Base-by-base conservation (phyloP, 37 sponge, comb jelly and placozoan species). In the Tethya wilhelma region DNA sequence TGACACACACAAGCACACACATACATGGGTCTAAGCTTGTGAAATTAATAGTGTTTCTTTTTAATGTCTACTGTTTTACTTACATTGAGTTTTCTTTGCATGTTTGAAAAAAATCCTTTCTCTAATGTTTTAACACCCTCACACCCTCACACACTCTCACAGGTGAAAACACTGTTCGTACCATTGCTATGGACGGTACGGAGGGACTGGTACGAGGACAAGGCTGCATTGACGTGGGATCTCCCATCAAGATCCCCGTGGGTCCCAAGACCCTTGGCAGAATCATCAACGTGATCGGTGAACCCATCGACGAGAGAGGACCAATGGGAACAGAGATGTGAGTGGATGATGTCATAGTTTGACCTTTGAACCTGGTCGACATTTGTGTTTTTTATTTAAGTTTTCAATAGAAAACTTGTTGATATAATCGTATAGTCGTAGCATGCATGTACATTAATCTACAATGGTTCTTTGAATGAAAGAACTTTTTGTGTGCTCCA, bases 131-230 rank as follows among this genome's bases (percentile, higher is more conserved):
- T 19, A 14, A 49, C 9, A 14, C 14, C 14, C 28, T 25, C 28
- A n/a, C 28, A 12, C 63, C 20, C 11, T 60, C 63, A 12, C 63
- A 60, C 22, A 25, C 6, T 19, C 9, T 44, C 23, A 33, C 67
- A 97, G 98, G 98, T 34, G 97, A 98, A 64, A 98, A 96, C 75
- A 94, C 97, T 22, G 94, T 94, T 39, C 84, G 99, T 25, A 96
- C 97, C 23, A 96, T 98, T 75, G 99, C 99, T 87, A 98, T 98
- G 99, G 99, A 98, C 69, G 99, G 99, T 41, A 98, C 99, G 2
- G 99, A 98, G 83, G 99, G 99, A 26, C 85, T 98, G 28, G 88
- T 98, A 17, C 74, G 99, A 14, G 99, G 99, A 1, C 63, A 94
- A 56, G 87, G 59, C 34, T 89, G 89, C 32, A 62, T 85, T 3